A percentile compares a stretch with the other conserved stretches of the same genome.
Conservation (phyloP, 2,797 vertebrate genomes). For the Paguma larvata region DNA sequence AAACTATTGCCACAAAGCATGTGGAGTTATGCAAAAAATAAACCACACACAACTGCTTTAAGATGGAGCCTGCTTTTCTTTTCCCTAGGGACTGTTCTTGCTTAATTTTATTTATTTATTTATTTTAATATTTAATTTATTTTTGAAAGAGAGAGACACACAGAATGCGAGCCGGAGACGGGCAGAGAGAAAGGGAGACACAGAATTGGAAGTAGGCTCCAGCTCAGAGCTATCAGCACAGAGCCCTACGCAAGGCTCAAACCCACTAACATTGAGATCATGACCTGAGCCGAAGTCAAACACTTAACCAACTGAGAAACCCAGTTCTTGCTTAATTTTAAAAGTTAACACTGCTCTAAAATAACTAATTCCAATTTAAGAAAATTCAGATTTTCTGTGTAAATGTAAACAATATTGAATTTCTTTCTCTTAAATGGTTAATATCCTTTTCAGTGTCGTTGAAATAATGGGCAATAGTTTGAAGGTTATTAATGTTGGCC, state of each 20-base stretch:
- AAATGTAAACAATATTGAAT: slow-evolving; percentile 23
- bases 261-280: too few relatives aligned
- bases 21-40: not conserved
- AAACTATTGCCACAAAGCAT: not conserved
- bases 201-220: too few relatives aligned
- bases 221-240: too few relatives aligned
- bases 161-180: too few relatives aligned
- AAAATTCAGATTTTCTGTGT: slow-evolving; percentile 38
- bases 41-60: not conserved
- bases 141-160: too few relatives aligned
- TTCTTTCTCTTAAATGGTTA: slow-evolving; percentile 44
- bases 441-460: slow-evolving; percentile 33
- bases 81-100: not conserved
- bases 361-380: slow-evolving; percentile 42
- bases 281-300: too few relatives aligned
- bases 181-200: too few relatives aligned
- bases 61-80: not conserved
- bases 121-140: too few relatives aligned
- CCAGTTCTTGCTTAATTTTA: not conserved
- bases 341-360: slow-evolving; percentile 25
- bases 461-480: not conserved
- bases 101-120: not conserved
- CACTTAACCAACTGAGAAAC: too few relatives aligned
- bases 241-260: too few relatives aligned
- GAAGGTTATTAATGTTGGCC: not conserved